A percentile compares a stretch with the other conserved stretches of the same genome.
Conservation (phyloP, 2,888 invertebrate species). For the Scaptomyza reducta region DNA sequence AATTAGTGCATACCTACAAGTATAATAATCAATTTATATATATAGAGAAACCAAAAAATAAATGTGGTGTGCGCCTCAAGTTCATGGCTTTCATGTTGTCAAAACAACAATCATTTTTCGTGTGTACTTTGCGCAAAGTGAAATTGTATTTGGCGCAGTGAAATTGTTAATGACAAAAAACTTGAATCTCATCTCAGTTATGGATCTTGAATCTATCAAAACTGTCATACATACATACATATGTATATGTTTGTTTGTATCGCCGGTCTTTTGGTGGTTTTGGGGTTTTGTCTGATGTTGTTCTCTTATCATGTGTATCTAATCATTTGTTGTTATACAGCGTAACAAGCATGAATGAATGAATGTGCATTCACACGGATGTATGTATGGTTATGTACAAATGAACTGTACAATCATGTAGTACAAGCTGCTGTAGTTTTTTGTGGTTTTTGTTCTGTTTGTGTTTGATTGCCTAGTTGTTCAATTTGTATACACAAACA, state of each 20-base stretch:
- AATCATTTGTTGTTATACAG: slow-evolving; percentile 45
- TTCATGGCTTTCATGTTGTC: slow-evolving; percentile 69
- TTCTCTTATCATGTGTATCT: slow-evolving; percentile 34
- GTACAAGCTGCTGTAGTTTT: slow-evolving; percentile 44
- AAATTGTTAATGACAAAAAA: slow-evolving; percentile 37
- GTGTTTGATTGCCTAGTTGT: slow-evolving; percentile 62
- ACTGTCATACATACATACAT: neutral
- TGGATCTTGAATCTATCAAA: slow-evolving; percentile 7
- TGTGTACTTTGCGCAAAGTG: slow-evolving; percentile 54
- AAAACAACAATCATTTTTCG: slow-evolving; percentile 50
- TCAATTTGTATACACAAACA: slow-evolving; percentile 55
- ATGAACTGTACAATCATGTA: slow-evolving; percentile 41
- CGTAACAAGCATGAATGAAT: slow-evolving; percentile 41
- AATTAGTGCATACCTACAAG: slow-evolving; percentile 1
- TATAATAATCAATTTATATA: slow-evolving; percentile 45
- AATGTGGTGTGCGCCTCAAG: slow-evolving; percentile 54
- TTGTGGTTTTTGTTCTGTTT: neutral
- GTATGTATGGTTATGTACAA: slow-evolving; percentile 8
- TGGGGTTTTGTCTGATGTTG: slow-evolving; percentile 12
- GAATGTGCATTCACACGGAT: neutral
- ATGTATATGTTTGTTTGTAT: neutral
- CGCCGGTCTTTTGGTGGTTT: slow-evolving; percentile 1
- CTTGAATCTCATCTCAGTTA: slow-evolving; percentile 7
- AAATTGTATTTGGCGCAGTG: slow-evolving; percentile 41
- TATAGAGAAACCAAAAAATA: slow-evolving; percentile 39